Evolutionary conservation across 2,797 vertebrate species (phyloP).

Genomic region (Champsocephalus gunnari): DNA sequence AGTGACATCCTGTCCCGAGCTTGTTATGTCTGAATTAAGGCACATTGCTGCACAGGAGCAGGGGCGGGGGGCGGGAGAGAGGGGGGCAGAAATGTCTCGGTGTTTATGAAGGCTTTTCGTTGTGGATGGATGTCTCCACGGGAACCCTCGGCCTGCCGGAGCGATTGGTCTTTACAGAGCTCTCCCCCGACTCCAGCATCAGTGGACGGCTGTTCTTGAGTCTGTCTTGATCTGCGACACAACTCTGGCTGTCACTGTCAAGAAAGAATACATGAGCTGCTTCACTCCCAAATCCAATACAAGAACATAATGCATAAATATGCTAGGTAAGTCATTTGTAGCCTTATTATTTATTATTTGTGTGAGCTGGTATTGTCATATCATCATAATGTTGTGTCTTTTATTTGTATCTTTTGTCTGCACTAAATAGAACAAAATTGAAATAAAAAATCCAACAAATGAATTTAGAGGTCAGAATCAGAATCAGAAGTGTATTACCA

Average conservation of each 20-base stretch:
- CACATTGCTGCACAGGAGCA: conserved; percentile 17
- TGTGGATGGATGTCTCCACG: conserved; percentile 26
- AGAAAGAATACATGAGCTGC: conserved; percentile 43
- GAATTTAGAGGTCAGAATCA: no score
- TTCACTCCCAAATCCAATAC: conserved; percentile 9
- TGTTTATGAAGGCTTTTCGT: conserved; percentile 69
- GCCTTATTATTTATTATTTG: no score
- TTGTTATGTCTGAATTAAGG: conserved; percentile 46
- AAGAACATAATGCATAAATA: neutral
- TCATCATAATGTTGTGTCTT: no score
- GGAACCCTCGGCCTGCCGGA: conserved; percentile 65
- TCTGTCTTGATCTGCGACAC: conserved; percentile 64
- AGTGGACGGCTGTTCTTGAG: conserved; percentile 66
- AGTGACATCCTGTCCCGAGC: conserved; percentile 28
- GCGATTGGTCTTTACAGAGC: conserved; percentile 72
- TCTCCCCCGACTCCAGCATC: conserved; percentile 60
- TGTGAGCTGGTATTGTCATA: no score
- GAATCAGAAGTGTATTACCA: no score
- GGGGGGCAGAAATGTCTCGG: conserved; percentile 14
- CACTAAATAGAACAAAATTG: no score
- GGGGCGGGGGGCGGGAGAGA: neutral
- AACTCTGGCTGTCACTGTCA: conserved; percentile 69
- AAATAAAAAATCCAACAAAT: no score
- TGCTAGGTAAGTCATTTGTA: no score
- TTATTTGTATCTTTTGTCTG: no score